phyloP scores from a whole-genome alignment of 2,797 vertebrate species.

The Anisognathus igniventris region DNA sequence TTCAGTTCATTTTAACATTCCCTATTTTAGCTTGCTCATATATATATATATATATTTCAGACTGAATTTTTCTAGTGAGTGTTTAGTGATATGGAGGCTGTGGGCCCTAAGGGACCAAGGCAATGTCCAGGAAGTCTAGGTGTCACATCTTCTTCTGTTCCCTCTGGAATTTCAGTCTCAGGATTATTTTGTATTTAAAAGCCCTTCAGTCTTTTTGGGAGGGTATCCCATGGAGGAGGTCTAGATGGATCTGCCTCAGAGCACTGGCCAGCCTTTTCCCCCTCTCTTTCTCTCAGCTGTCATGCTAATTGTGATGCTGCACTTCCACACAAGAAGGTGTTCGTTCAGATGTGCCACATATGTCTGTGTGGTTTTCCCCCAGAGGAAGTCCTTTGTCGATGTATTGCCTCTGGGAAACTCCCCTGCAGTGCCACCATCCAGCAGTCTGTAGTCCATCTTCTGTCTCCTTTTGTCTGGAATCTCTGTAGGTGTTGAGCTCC shows the following conservation, averaged over 20 bases:
- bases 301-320: neutral
- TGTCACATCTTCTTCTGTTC: neutral
- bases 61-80: neutral
- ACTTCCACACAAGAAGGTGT: neutral
- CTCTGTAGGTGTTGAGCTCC: neutral
- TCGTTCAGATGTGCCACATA: neutral
- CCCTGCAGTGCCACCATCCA: neutral
- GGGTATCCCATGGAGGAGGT: neutral
- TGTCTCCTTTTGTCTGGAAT: neutral
- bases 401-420: neutral
- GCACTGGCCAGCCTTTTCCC: neutral
- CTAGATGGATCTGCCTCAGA: neutral
- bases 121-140: neutral
- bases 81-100: neutral
- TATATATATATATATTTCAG: neutral
- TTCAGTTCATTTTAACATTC: conserved; percentile 23
- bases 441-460: neutral
- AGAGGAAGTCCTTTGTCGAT: neutral
- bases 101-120: neutral
- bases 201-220: neutral
- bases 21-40: neutral
- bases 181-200: neutral
- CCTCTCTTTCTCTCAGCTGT: neutral
- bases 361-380: neutral
- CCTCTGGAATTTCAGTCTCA: neutral